phyloP scores from a whole-genome alignment of 1,140 invertebrate genomes.

The Euwallacea fornicatus region DNA sequence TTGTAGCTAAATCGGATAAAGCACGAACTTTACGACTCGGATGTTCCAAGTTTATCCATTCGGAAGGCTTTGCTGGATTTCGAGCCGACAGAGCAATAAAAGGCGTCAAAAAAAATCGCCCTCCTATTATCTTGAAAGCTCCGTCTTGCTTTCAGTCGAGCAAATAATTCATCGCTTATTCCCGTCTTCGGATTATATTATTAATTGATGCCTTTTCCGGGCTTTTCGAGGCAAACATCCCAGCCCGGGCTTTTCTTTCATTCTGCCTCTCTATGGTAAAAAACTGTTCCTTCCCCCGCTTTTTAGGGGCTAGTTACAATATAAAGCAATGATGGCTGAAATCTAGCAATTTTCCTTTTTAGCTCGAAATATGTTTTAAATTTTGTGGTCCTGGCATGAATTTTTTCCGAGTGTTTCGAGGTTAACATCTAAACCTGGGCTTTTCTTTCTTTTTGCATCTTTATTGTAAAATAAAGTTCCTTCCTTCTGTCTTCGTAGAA shows the following conservation, averaged over 20 bases:
- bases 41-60: slow-evolving; percentile 20
- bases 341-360: too few relatives aligned
- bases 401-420: neutral
- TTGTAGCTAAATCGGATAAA: slow-evolving; percentile 16
- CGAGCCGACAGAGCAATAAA: slow-evolving; percentile 1
- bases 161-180: slow-evolving; percentile 7
- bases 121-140: slow-evolving; percentile 14
- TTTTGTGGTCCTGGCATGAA: too few relatives aligned
- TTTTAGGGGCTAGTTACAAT: too few relatives aligned
- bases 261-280: too few relatives aligned
- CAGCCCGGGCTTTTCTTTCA: neutral
- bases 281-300: too few relatives aligned
- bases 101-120: slow-evolving; percentile 15
- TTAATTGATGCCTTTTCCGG: neutral
- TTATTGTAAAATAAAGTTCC: too few relatives aligned
- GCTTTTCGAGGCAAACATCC: neutral
- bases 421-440: neutral
- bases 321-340: too few relatives aligned
- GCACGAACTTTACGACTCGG: slow-evolving; percentile 14
- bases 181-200: slow-evolving; percentile 6
- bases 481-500: too few relatives aligned
- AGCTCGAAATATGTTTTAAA: too few relatives aligned
- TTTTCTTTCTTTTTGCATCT: neutral
- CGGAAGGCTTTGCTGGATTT: slow-evolving; percentile 5
- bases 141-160: slow-evolving; percentile 3